Evolutionary conservation across 2,113 vertebrate genomes (phyloP), one percentile per base, ranked within the genome.

Genomic region (Plectropomus leopardus): DNA sequence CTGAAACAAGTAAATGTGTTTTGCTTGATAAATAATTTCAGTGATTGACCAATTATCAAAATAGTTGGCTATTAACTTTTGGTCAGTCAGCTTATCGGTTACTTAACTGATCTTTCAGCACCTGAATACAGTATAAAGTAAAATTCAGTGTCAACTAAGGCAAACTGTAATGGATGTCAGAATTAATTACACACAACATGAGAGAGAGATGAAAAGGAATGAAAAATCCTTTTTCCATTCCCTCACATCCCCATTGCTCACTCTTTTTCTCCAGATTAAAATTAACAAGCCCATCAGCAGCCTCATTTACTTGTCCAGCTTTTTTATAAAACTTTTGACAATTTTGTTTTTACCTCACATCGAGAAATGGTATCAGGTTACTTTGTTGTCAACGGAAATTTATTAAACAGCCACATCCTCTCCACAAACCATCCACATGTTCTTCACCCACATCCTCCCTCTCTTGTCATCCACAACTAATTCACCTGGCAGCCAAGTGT

Each of bases 401-500:
- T 65, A 80, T 80, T 60, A 63, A 59, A 63, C n/a, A 65, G 28
- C 3, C 19, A 17, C 42, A 54, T 47, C 45, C 51, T 73, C 47
- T 28, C 48, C 65, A 48, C 65, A 69, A 69, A 23, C n/a, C 57
- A 54, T 47, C 72, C 45, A 8, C 5, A 13, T 48, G 17, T 30
- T 79, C 50, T 65, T 72, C 59, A 45, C 23, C 68, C 30, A 30
- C 45, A 53, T 69, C 60, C 65, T 78, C 36, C 40, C 36, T 24
- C 50, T 78, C 60, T 63, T 79, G 65, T 85, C 84, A 77, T 78
- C 70, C 69, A 44, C 54, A 53, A 36, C 77, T 84, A 85, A 86
- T 92, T 80, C 86, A 84, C 82, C 85, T 82, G 80, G 83, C 78
- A 86, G 69, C 66, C 58, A 67, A 82, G 70, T 81, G 83, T 85